Percentiles rank a stretch among this genome's conserved stretches.
phyloP scores from a whole-genome alignment of 2,113 vertebrate genomes.

The Tupaia tana region DNA sequence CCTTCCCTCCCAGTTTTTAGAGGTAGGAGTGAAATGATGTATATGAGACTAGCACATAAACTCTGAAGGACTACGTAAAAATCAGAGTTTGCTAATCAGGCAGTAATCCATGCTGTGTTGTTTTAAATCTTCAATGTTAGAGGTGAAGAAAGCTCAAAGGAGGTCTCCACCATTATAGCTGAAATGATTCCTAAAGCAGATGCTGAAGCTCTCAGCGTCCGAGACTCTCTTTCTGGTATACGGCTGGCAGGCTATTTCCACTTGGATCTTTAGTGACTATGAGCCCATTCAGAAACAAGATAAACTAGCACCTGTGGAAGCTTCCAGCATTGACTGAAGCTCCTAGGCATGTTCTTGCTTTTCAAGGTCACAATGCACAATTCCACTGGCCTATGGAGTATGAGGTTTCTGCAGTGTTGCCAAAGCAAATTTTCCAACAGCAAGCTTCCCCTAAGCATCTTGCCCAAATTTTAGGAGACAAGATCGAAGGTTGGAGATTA shows the following conservation, averaged over 20 bases:
- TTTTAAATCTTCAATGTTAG: not conserved
- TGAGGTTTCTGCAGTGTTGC: not conserved
- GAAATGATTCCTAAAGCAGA: not conserved
- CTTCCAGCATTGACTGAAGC: conserved; percentile 1
- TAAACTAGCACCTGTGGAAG: not conserved
- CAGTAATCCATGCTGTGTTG: not conserved
- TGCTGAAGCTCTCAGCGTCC: not conserved
- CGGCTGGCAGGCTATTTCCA: not conserved
- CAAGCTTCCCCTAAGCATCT: conserved; percentile 6
- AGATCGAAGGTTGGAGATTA: conserved; percentile 1
- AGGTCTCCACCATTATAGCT: not conserved
- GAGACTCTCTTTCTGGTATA: conserved; percentile 21
- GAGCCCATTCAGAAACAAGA: conserved; percentile 17
- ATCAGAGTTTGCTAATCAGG: not conserved
- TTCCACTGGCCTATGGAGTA: not conserved
- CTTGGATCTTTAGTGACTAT: not conserved
- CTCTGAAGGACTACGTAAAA: not conserved
- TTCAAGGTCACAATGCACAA: not conserved
- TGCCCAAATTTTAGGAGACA: not conserved
- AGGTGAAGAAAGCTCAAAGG: not conserved
- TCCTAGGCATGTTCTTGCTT: not conserved
- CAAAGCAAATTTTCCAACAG: conserved; percentile 25
- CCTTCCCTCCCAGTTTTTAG: not conserved
- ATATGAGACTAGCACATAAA: not conserved
- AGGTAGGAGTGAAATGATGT: not conserved